phyloP scores from a whole-genome alignment of 2,888 invertebrate genomes.

The Coelinius sp. region DNA sequence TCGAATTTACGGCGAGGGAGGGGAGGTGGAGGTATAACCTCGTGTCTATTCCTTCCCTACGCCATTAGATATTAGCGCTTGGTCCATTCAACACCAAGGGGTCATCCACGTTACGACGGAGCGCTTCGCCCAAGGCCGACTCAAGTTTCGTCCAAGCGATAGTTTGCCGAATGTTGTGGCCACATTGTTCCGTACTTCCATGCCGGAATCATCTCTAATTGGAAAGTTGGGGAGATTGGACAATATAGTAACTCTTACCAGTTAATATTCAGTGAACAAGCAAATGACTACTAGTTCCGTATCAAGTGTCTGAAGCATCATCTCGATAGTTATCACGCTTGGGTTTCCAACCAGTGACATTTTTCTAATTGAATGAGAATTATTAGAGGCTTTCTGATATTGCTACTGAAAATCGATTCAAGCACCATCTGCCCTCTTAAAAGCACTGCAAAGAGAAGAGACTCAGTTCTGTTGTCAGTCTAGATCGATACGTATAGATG shows the following conservation, averaged over 20 bases:
- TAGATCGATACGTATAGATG: slow-evolving; percentile 21
- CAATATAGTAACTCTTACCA: not conserved
- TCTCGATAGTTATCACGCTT: not conserved
- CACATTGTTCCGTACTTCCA: not conserved
- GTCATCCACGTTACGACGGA: slow-evolving; percentile 27
- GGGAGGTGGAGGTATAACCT: slow-evolving; percentile 10
- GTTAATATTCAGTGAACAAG: not conserved
- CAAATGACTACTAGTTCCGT: slow-evolving; percentile 5
- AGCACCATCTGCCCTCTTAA: not conserved
- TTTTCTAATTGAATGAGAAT: not conserved
- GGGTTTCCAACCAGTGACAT: slow-evolving; percentile 1
- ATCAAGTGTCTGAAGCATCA: not conserved
- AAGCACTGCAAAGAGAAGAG: not conserved
- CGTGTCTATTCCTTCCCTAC: slow-evolving; percentile 28
- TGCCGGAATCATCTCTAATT: slow-evolving; percentile 7
- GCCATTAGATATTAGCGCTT: slow-evolving; percentile 1
- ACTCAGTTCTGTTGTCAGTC: not conserved
- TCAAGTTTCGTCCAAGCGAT: slow-evolving; percentile 31
- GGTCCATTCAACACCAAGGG: slow-evolving; percentile 29
- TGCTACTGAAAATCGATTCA: slow-evolving; percentile 8
- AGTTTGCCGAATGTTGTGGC: slow-evolving; percentile 26
- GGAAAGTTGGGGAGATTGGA: slow-evolving; percentile 14
- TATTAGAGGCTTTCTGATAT: not conserved
- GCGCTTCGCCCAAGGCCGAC: slow-evolving; percentile 26
- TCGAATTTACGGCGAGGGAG: slow-evolving; percentile 37